Percentiles rank a stretch among this genome's conserved stretches.
phyloP scores from a whole-genome alignment of 2,113 vertebrate species.

The Odontophorus gujanensis region DNA sequence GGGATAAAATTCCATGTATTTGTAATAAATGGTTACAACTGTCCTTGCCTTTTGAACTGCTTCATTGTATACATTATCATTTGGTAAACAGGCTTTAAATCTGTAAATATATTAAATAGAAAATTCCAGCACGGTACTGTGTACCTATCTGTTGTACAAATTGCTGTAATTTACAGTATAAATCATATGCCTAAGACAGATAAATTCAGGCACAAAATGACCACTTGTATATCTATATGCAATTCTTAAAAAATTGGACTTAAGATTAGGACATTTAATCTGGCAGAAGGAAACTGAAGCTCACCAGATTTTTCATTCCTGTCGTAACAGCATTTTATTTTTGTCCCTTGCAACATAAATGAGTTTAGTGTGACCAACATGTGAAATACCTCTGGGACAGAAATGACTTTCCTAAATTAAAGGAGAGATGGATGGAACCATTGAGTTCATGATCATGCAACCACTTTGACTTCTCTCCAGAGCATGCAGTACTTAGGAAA shows the following conservation, averaged over 20 bases:
- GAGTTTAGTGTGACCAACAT: not conserved
- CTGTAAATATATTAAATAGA: not conserved
- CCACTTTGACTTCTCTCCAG: not conserved
- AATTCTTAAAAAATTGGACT: not conserved
- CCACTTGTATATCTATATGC: not conserved
- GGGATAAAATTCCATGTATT: not conserved
- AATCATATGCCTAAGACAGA: not conserved
- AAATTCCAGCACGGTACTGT: not conserved
- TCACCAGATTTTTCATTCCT: not conserved
- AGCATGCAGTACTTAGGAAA: not conserved
- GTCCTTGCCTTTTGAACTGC: not conserved
- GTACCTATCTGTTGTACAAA: not conserved
- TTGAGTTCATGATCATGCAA: not conserved
- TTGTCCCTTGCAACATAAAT: not conserved
- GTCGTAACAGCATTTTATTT: not conserved
- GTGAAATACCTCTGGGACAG: constrained; percentile 51
- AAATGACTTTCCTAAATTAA: not conserved
- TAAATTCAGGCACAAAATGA: not conserved
- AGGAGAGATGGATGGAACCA: constrained; percentile 19
- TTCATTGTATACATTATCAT: not conserved
- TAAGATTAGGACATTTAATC: not conserved
- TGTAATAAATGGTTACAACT: not conserved
- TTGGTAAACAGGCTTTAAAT: not conserved
- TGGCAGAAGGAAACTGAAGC: not conserved
- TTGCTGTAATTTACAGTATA: not conserved